These are phyloP conservation scores for Setipinna tenuifilis DNA, from an alignment of 2,797 vertebrate genomes.

Conservation along the genomic window DNA sequence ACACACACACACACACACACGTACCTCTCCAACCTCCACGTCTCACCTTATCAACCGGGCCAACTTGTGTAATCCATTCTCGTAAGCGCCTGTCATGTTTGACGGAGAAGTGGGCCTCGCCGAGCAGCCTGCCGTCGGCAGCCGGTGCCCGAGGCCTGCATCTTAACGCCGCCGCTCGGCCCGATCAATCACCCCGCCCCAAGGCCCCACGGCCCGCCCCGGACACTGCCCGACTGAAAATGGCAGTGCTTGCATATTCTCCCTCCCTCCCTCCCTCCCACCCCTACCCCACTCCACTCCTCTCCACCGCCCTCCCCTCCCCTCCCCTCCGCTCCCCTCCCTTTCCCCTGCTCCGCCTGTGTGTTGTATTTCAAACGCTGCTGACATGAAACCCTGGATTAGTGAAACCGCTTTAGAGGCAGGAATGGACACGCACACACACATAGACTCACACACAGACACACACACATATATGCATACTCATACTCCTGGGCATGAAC, in stretches of 20 bases:
- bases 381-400: constrained; percentile 48
- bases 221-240: constrained; percentile 53
- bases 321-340: background rate
- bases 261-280: constrained; percentile 43
- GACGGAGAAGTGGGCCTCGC: constrained; percentile 63
- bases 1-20: constrained; percentile 1
- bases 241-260: constrained; percentile 54
- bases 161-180: background rate
- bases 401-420: constrained; percentile 19
- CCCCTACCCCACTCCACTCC: background rate
- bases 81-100: constrained; percentile 61
- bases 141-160: background rate
- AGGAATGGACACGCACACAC: background rate
- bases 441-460: background rate
- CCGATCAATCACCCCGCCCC: constrained; percentile 46
- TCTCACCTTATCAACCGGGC: constrained; percentile 55
- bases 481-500: too few relatives aligned
- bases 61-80: constrained; percentile 56
- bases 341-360: background rate
- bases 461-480: background rate
- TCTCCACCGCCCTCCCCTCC: background rate
- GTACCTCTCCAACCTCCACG: constrained; percentile 52
- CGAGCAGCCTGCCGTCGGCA: constrained; percentile 41
- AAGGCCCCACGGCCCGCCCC: constrained; percentile 53
- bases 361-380: constrained; percentile 38